phyloP scores from a whole-genome alignment of 2,888 invertebrate species.

The Dasypogon diadema region DNA sequence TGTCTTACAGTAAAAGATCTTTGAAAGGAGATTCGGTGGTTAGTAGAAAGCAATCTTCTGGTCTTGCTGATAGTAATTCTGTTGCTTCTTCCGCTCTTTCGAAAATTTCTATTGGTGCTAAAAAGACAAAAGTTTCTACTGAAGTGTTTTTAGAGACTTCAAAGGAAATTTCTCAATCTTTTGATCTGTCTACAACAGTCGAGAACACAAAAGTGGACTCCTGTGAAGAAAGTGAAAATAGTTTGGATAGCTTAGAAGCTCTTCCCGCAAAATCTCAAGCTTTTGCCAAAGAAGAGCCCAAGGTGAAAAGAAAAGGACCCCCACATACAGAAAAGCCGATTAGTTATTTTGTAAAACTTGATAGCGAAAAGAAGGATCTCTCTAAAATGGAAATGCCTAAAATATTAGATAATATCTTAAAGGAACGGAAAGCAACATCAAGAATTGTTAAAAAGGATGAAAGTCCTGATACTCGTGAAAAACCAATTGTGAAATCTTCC shows the following conservation, averaged over 20 bases:
- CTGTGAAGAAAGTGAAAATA: slow-evolving; percentile 20
- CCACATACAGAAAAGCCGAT: slow-evolving; percentile 36
- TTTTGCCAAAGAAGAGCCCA: slow-evolving; percentile 52
- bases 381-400: slow-evolving; percentile 10
- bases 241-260: slow-evolving; percentile 54
- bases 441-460: no score
- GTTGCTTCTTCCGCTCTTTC: no score
- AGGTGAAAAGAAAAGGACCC: background rate
- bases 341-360: slow-evolving; percentile 58
- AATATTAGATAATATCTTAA: background rate
- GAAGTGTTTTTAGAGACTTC: background rate
- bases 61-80: no score
- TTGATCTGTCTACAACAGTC: background rate
- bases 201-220: background rate
- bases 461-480: no score
- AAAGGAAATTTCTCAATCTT: background rate
- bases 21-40: no score
- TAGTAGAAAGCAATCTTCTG: no score
- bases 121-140: background rate
- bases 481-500: no score
- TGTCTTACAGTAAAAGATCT: no score
- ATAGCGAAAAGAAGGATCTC: slow-evolving; percentile 20
- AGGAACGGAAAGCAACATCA: background rate
- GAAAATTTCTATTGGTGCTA: no score
- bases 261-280: slow-evolving; percentile 51